These are phyloP conservation scores for Bovichtus variegatus DNA, from an alignment of 2,797 vertebrate genomes.

Conservation along the genomic window DNA sequence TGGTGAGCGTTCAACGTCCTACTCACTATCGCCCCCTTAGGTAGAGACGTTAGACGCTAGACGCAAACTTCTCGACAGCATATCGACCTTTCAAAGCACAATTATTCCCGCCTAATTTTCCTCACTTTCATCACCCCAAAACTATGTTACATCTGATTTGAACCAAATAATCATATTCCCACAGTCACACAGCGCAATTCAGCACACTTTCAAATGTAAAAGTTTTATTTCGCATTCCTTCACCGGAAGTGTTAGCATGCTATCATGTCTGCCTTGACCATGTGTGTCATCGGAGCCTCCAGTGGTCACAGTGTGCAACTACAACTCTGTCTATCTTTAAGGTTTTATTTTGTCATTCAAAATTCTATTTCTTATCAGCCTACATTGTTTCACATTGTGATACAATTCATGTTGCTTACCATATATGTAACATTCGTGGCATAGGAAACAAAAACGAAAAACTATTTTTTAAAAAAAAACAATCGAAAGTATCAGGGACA, in stretches of 20 bases:
- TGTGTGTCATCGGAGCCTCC: neutral
- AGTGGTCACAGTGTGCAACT: neutral
- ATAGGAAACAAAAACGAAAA: no score
- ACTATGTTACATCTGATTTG: neutral
- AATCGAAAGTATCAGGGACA: no score
- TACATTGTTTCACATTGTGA: no score
- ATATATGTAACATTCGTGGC: no score
- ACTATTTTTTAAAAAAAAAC: no score
- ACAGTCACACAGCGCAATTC: neutral
- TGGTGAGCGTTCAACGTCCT: accelerated
- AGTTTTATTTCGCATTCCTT: neutral
- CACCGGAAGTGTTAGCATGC: neutral
- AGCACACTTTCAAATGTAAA: neutral
- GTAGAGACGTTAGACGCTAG: no score
- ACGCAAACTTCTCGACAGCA: neutral
- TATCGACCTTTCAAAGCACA: neutral
- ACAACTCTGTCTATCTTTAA: neutral
- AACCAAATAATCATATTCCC: neutral
- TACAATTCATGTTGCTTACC: no score
- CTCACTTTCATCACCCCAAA: neutral
- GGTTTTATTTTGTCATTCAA: neutral
- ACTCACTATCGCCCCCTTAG: constrained; percentile 30
- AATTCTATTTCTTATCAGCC: no score
- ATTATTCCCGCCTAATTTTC: no score
- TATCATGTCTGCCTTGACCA: neutral